Conservation (phyloP, 23 tunicate species). For the Aplidium turbinatum region DNA sequence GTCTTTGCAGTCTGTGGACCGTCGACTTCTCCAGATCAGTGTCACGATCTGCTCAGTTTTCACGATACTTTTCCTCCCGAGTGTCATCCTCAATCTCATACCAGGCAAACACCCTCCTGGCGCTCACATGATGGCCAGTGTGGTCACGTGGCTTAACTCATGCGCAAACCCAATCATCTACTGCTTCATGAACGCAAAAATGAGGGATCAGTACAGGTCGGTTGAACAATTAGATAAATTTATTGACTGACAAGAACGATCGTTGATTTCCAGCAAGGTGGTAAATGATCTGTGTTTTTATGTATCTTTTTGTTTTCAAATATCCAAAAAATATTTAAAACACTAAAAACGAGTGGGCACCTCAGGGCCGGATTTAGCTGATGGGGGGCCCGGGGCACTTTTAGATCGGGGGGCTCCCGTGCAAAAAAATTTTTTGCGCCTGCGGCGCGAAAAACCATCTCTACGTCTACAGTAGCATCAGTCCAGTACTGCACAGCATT, state of each 20-base stretch:
- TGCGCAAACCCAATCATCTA: slow-evolving; percentile 84
- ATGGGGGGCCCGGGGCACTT: no score
- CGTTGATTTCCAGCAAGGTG: neutral
- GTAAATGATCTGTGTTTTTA: no score
- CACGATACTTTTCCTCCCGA: slow-evolving; percentile 68
- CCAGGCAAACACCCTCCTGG: slow-evolving; percentile 48
- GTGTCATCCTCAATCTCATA: slow-evolving; percentile 60
- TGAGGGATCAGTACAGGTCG: slow-evolving; percentile 54
- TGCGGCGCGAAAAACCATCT: no score
- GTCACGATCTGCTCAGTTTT: slow-evolving; percentile 58
- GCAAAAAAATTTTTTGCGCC: no score
- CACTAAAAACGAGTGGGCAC: neutral
- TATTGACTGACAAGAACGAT: neutral
- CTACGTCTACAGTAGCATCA: no score
- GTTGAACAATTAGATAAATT: neutral
- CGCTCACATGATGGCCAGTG: slow-evolving; percentile 70
- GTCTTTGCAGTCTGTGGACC: slow-evolving; percentile 44
- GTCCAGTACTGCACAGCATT: no score
- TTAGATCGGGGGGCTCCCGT: no score
- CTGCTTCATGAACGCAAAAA: slow-evolving; percentile 67
- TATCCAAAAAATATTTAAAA: no score
- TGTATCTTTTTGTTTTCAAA: no score
- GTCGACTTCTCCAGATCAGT: slow-evolving; percentile 49
- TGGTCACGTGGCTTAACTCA: slow-evolving; percentile 87
- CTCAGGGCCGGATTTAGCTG: slow-evolving; percentile 1